Base-by-base conservation (phyloP, 2,797 vertebrate species). In the Poliocrania exsul region DNA sequence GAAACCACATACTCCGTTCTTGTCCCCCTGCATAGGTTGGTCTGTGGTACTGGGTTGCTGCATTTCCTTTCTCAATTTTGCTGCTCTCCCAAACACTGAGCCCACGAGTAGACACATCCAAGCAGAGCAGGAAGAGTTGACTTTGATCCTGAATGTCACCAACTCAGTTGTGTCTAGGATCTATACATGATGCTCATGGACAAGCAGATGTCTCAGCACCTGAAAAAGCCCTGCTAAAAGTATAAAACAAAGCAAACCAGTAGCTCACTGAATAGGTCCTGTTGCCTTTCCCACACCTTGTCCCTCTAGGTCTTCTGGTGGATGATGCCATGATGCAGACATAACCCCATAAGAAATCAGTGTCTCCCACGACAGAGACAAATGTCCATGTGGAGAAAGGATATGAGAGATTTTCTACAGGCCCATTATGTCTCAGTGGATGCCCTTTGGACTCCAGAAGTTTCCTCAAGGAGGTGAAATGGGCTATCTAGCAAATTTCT, bases 21-120 rank as follows among this genome's bases (percentile, higher is more conserved):
- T 47, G 40, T 47, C 24, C 24, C 20, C 5, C 29, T 67, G 19
- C 0, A 0, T 46, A 10, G 15, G 10, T 20, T 51, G 31, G 6
- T 54, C 81, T 69, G 26, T 31, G 17, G 26, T 51, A 38, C 14
- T 21, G 25, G 29, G 17, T n/a, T 26, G 33, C 35, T 49, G 46
- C 11, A 51, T 38, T 64, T 64, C 16, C 38, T 61, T 88, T 88
- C 51, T 44, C 6, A 5, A 29, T 60, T 84, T 65, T 88, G 51
- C 66, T 79, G 57, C 42, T 42, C 31, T 88, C 61, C 31, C 57
- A 62, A 35, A 74, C 31, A 28, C 19, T 80, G 44, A 60, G 29
- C 37, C 50, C 4, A 5, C 13, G 20, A 78, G 20, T 7, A 4
- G 40, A 70, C 28, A 61, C 1, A 23, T 16, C 25, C 3, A 3